Evolutionary conservation across 2,888 invertebrate species (phyloP).

Genomic region (Asteroscopus sphinx): DNA sequence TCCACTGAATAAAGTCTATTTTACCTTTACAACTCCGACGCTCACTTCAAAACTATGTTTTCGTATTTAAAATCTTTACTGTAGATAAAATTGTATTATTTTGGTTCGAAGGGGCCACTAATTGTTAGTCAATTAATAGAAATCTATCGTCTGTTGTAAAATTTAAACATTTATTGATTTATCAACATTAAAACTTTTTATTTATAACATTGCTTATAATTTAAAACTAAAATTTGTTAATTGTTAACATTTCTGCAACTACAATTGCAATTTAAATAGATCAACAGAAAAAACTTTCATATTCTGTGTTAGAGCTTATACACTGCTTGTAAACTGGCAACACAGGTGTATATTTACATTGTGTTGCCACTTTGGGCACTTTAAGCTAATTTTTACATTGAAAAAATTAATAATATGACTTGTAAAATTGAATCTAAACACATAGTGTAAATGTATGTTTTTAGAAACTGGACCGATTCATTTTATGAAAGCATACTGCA

Average conservation of each 20-base stretch:
- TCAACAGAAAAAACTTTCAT: background rate
- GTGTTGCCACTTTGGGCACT: no score
- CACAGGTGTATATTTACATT: no score
- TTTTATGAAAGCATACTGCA: no score
- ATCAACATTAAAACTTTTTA: constrained; percentile 55
- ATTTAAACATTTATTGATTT: constrained; percentile 65
- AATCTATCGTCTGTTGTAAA: constrained; percentile 71
- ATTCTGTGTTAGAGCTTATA: no score
- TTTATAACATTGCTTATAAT: constrained; percentile 30
- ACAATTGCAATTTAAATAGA: constrained; percentile 6
- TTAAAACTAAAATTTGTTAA: constrained; percentile 2
- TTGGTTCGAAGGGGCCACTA: constrained; percentile 61
- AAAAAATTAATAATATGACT: no score
- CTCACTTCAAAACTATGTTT: constrained; percentile 6
- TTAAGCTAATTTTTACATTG: no score
- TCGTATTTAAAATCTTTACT: constrained; percentile 10
- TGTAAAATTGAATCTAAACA: no score
- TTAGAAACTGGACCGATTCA: no score
- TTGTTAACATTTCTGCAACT: background rate
- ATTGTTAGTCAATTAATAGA: constrained; percentile 76
- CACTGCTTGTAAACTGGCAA: no score
- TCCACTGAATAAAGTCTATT: background rate
- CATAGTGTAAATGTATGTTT: no score
- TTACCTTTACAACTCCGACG: background rate
- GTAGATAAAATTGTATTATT: constrained; percentile 40